Conservation (phyloP, 2,888 invertebrate genomes). For the Hemistola chrysoprasaria region DNA sequence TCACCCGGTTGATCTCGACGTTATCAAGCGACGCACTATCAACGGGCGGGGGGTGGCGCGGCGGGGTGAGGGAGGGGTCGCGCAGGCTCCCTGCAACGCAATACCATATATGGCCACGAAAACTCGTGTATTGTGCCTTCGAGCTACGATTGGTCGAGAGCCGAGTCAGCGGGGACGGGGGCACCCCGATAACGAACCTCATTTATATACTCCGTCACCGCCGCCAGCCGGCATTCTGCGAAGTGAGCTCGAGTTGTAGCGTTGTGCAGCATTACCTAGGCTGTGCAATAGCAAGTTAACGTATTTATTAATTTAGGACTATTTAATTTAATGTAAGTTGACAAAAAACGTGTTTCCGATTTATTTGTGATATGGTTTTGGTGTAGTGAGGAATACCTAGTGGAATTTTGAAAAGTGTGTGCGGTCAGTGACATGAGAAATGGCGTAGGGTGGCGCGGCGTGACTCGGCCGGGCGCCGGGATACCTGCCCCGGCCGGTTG, state of each 20-base stretch:
- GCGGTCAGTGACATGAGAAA: constrained; percentile 72
- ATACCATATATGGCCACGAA: constrained; percentile 75
- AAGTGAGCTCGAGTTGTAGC: constrained; percentile 75
- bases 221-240: constrained; percentile 75
- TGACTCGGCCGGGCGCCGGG: constrained; percentile 55
- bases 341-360: constrained; percentile 27
- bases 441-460: constrained; percentile 51
- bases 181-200: constrained; percentile 78
- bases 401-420: constrained; percentile 59
- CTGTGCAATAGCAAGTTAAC: constrained; percentile 79
- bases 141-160: constrained; percentile 84
- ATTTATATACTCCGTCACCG: constrained; percentile 80
- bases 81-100: constrained; percentile 83
- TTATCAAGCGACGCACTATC: constrained; percentile 67
- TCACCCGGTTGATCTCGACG: constrained; percentile 46
- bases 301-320: constrained; percentile 80
- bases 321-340: constrained; percentile 80
- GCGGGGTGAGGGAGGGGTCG: constrained; percentile 56
- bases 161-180: constrained; percentile 75
- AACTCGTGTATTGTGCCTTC: constrained; percentile 77
- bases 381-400: constrained; percentile 46
- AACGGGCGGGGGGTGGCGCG: constrained; percentile 41
- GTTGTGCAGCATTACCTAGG: constrained; percentile 76
- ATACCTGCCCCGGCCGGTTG: constrained; percentile 63
- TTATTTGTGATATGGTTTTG: constrained; percentile 45